Percentiles rank a stretch among this genome's conserved stretches.
Evolutionary conservation across 2,797 vertebrate genomes (phyloP).

Genomic region (Sebastes iracundus): DNA sequence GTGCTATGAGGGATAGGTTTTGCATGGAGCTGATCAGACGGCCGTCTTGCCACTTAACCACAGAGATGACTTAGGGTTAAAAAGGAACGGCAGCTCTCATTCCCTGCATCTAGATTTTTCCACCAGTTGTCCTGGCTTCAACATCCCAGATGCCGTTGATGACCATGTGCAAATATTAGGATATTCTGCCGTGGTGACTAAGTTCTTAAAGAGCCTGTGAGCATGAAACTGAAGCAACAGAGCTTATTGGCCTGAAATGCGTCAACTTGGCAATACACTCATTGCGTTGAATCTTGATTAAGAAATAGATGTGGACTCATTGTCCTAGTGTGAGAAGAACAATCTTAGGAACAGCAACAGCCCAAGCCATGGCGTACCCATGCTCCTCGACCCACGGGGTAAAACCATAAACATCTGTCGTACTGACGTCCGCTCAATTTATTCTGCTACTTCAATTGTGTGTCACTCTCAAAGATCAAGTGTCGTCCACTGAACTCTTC

Average conservation of each 20-base stretch:
- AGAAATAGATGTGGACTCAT: neutral
- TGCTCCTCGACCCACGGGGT: neutral
- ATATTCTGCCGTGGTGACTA: constrained; percentile 9
- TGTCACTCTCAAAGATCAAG: constrained; percentile 30
- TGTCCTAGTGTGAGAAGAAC: neutral
- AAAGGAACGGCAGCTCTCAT: constrained; percentile 2
- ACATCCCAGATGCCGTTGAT: neutral
- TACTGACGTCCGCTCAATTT: constrained; percentile 18
- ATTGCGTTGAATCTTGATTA: neutral
- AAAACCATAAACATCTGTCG: constrained; percentile 26
- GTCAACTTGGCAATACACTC: neutral
- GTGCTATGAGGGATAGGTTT: neutral
- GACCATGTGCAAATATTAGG: constrained; percentile 18
- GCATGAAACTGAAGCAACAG: neutral
- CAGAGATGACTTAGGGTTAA: neutral
- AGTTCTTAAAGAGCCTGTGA: neutral
- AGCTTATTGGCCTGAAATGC: neutral
- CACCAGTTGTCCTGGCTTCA: neutral
- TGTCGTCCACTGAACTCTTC: constrained; percentile 14
- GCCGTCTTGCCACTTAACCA: neutral
- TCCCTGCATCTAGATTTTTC: constrained; percentile 27
- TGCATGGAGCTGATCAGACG: neutral
- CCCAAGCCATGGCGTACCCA: neutral
- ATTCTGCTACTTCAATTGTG: constrained; percentile 12
- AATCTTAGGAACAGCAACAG: neutral